Percentiles rank a stretch among this genome's conserved stretches.
These are phyloP conservation scores for Syrrhaptes paradoxus DNA, from an alignment of 2,113 vertebrate genomes.

Conservation along the genomic window DNA sequence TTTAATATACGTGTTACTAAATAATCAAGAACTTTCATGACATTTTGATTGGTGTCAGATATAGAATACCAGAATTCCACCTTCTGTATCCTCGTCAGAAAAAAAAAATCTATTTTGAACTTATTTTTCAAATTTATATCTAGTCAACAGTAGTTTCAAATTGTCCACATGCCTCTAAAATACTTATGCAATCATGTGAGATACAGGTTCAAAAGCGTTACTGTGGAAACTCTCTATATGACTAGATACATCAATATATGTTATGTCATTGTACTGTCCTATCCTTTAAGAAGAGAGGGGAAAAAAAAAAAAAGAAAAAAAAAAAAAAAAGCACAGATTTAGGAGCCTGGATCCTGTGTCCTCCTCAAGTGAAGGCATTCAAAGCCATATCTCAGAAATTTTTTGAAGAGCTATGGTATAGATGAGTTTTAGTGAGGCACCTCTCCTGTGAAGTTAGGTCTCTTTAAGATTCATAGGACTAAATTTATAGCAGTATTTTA, in stretches of 20 bases:
- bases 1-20: neutral
- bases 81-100: neutral
- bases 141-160: neutral
- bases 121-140: neutral
- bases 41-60: neutral
- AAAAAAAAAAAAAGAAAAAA: fast-evolving
- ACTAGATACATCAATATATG: neutral
- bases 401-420: neutral
- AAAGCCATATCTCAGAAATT: neutral
- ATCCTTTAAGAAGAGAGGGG: neutral
- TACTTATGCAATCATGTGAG: neutral
- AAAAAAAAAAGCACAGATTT: neutral
- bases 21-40: neutral
- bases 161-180: neutral
- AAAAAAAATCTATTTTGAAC: neutral
- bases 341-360: neutral
- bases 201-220: neutral
- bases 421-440: neutral
- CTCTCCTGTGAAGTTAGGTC: neutral
- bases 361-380: neutral
- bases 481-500: neutral
- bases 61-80: neutral
- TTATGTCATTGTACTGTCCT: neutral
- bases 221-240: neutral
- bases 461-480: neutral